These are phyloP conservation scores for Nasua narica DNA, from an alignment of 2,797 vertebrate genomes.

Conservation along the genomic window DNA sequence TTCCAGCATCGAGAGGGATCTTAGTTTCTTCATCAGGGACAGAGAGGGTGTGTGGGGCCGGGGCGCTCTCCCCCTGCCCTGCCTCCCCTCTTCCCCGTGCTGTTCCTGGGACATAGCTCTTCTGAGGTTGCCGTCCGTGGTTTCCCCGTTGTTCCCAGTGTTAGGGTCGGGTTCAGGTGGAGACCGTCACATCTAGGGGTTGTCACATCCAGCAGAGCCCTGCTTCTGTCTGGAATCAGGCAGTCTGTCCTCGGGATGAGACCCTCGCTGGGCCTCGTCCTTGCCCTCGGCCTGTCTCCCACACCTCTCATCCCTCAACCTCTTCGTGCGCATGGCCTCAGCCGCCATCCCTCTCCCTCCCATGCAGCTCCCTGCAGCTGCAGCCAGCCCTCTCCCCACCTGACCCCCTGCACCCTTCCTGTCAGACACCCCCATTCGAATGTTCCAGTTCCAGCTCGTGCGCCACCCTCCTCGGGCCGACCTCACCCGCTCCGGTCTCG, in stretches of 20 bases:
- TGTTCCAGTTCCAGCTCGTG: background rate
- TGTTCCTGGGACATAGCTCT: background rate
- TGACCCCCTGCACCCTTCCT: background rate
- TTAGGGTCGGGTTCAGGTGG: background rate
- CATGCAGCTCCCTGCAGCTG: background rate
- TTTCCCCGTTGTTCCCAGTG: background rate
- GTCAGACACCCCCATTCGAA: background rate
- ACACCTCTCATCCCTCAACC: background rate
- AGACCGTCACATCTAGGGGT: background rate
- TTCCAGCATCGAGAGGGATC: background rate
- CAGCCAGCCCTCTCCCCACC: background rate
- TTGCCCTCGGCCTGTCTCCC: background rate
- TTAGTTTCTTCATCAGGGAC: conserved; percentile 16
- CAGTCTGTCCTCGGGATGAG: background rate
- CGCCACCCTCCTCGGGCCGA: background rate
- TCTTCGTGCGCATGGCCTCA: background rate
- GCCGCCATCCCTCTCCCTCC: background rate
- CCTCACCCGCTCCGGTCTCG: background rate
- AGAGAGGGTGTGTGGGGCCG: background rate
- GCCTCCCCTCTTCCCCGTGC: background rate
- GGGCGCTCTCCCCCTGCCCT: fast-evolving
- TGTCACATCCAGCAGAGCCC: too few species aligned
- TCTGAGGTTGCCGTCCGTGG: background rate
- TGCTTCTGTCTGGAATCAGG: background rate
- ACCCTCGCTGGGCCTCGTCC: background rate